phyloP scores from a whole-genome alignment of 2,888 invertebrate species.

The Temnothorax unifasciatus region DNA sequence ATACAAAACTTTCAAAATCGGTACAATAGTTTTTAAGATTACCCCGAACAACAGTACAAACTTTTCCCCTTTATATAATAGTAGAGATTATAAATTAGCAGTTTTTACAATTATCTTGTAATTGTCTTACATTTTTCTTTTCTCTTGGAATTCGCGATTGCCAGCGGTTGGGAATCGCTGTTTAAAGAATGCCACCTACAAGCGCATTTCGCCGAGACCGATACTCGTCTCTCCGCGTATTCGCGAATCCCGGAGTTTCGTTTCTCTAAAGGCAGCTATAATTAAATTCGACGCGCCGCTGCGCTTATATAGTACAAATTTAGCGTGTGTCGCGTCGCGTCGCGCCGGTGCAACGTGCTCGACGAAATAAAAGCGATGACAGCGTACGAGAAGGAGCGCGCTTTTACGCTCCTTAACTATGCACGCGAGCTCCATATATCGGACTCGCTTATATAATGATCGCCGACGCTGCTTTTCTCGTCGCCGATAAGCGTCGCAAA shows the following conservation, averaged over 20 bases:
- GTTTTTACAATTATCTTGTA: not conserved
- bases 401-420: constrained; percentile 49
- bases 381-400: constrained; percentile 35
- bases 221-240: constrained; percentile 66
- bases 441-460: constrained; percentile 58
- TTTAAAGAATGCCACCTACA: constrained; percentile 42
- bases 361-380: constrained; percentile 62
- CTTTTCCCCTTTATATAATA: too few species aligned
- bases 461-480: constrained; percentile 44
- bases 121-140: not conserved
- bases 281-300: constrained; percentile 69
- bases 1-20: too few species aligned
- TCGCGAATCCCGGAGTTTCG: constrained; percentile 69
- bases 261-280: constrained; percentile 72
- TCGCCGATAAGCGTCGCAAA: constrained; percentile 61
- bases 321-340: constrained; percentile 52
- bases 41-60: too few species aligned
- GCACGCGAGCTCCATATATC: constrained; percentile 52
- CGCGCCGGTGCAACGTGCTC: constrained; percentile 57
- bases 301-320: constrained; percentile 54
- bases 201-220: constrained; percentile 21
- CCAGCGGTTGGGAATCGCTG: constrained; percentile 1
- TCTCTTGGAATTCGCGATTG: not conserved
- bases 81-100: not conserved
- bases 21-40: too few species aligned